A percentile compares a stretch with the other conserved stretches of the same genome.
phyloP scores from a whole-genome alignment of 2,113 vertebrate genomes.

The Boleophthalmus pectinirostris region DNA sequence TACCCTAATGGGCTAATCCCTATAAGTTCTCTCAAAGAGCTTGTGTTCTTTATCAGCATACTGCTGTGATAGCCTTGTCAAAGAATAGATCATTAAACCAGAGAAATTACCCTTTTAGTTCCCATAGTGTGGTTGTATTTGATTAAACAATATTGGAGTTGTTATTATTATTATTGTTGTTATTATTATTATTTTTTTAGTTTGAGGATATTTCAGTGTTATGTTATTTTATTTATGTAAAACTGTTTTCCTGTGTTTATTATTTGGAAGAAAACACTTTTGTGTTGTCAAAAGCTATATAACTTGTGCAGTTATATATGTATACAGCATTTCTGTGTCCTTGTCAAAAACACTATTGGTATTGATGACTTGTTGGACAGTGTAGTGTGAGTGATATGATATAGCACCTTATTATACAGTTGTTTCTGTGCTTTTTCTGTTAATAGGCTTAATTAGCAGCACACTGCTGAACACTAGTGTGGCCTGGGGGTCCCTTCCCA shows the following conservation, averaged over 20 bases:
- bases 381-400: too few relatives aligned
- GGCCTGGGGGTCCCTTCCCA: conserved; percentile 26
- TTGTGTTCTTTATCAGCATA: conserved; percentile 53
- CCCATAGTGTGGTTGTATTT: not conserved
- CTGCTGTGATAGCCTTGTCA: conserved; percentile 35
- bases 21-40: conserved; percentile 53
- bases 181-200: too few relatives aligned
- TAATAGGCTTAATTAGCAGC: conserved; percentile 25
- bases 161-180: too few relatives aligned
- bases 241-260: too few relatives aligned
- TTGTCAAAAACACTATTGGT: too few relatives aligned
- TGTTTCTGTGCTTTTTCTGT: not conserved
- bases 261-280: too few relatives aligned
- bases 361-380: not conserved
- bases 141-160: not conserved
- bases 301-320: too few relatives aligned
- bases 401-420: not conserved
- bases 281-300: too few relatives aligned
- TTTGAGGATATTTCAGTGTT: too few relatives aligned
- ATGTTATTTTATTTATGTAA: too few relatives aligned
- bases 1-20: conserved; percentile 72
- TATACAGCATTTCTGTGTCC: too few relatives aligned
- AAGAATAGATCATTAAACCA: conserved; percentile 26
- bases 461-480: not conserved
- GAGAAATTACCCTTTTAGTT: conserved; percentile 16